Evolutionary conservation across 1,140 invertebrate species (phyloP), one percentile per base, ranked within the genome.

Genomic region (Globodera ellingtonae): DNA sequence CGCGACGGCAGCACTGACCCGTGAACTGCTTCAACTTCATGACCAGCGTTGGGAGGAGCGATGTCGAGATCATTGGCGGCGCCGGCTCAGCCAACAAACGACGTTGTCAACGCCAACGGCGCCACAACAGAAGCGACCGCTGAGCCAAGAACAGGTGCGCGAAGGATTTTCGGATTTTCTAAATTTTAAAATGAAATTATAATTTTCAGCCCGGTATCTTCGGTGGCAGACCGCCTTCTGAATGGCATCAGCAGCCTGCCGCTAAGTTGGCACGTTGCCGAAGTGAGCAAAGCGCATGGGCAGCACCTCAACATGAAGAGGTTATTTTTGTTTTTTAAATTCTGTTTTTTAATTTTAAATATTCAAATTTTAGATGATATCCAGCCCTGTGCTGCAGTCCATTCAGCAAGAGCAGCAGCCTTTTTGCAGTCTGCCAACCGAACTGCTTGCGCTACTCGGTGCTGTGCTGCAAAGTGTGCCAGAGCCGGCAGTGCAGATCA

Each of bases 11-110:
- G 84, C 84, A 18, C 52, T 88, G 70, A 88, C 87, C 3, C 56
- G 83, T 56, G 87, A 88, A 78, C 71, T 87, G 8, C 84, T 88
- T 15, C 66, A 77, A 35, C 70, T 82, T 66, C 88, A 89, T 81
- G 84, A 87, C 59, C 75, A 79, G n/a, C 56, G 78, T 46, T 88
- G 79, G 66, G 84, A 88, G 75, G 79, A 82, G 67, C 35, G 46
- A 21, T 70, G 67, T 21, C 67, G 67, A 15, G 67, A n/a, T n/a
- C 67, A 70, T 44, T 70, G 67, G 67, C 67, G 67, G 10, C 67
- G 67, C 67, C 67, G 67, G 24, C 67, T 70, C 35, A 70, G 67
- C 21, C 10, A 62, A 62, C 56, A 62, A 18, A 18, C 56, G 4
- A 62, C 50, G 7, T 1, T 13, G 10, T 9, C 50, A 52, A 52